Conservation (phyloP, 1,140 invertebrate species). For the Belonocnema kinseyi region DNA sequence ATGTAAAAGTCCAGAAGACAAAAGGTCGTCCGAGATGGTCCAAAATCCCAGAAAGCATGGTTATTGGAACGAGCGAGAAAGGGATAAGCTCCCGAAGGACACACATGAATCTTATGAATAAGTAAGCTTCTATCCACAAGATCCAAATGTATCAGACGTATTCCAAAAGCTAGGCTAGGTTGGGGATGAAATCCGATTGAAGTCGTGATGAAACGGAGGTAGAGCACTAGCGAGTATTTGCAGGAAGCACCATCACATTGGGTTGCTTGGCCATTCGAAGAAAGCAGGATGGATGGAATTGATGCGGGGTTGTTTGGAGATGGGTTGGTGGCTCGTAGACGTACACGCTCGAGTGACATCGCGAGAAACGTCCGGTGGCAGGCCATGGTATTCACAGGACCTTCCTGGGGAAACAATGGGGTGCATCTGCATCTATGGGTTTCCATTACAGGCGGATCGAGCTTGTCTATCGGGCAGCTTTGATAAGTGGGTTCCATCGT, state of each 20-base stretch:
- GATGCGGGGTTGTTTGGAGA: conserved; percentile 41
- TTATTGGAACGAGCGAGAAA: neutral
- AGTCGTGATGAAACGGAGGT: neutral
- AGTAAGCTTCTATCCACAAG: conserved; percentile 12
- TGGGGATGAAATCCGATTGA: conserved; percentile 1
- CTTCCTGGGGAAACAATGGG: conserved; percentile 50
- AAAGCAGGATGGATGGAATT: conserved; percentile 42
- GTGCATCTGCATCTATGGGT: conserved; percentile 52
- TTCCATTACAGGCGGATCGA: conserved; percentile 34
- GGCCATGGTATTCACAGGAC: conserved; percentile 26
- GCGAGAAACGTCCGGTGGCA: conserved; percentile 32
- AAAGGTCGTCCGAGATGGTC: conserved; percentile 13
- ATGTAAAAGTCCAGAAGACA: conserved; percentile 12
- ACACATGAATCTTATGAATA: conserved; percentile 26
- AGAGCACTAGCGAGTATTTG: conserved; percentile 38
- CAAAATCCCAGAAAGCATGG: neutral
- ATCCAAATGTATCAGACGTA: conserved; percentile 8
- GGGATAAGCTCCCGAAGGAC: conserved; percentile 2
- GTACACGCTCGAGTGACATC: conserved; percentile 35
- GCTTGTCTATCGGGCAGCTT: conserved; percentile 53
- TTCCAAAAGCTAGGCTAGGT: neutral
- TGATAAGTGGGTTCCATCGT: conserved; percentile 48
- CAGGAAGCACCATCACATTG: conserved; percentile 38
- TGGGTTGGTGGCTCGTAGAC: conserved; percentile 21
- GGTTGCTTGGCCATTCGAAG: conserved; percentile 34